Conservation (phyloP, 1,140 invertebrate genomes). For the Dendroctonus ponderosae region DNA sequence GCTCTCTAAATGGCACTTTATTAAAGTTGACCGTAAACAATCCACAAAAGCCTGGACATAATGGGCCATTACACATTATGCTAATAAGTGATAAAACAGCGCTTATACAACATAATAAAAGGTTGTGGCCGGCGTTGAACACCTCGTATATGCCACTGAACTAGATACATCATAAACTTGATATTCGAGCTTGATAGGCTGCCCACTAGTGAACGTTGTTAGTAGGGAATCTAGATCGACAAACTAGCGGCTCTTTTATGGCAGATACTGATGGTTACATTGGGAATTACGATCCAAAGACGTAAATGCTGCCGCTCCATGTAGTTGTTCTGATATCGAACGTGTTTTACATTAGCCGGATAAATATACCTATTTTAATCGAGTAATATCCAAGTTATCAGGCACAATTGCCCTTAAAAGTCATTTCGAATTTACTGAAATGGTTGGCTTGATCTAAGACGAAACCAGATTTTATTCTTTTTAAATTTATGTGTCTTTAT, state of each 20-base stretch:
- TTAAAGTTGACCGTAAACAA: conserved; percentile 16
- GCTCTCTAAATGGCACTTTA: too few relatives aligned
- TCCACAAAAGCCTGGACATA: conserved; percentile 15
- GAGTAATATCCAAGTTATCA: too few relatives aligned
- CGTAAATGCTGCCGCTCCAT: conserved; percentile 6
- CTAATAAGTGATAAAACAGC: conserved; percentile 24
- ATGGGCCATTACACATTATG: conserved; percentile 20
- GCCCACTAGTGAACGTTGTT: conserved; percentile 24
- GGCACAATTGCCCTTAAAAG: too few relatives aligned
- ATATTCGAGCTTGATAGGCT: conserved; percentile 24
- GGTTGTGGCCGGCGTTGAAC: conserved; percentile 21
- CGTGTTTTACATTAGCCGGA: neutral
- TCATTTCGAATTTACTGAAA: too few relatives aligned
- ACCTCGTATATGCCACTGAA: conserved; percentile 29
- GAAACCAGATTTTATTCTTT: too few relatives aligned
- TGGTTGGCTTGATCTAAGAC: too few relatives aligned
- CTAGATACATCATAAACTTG: conserved; percentile 28
- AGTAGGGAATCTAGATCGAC: conserved; percentile 30
- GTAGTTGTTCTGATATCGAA: conserved; percentile 9
- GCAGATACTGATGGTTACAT: conserved; percentile 21
- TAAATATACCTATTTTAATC: too few relatives aligned
- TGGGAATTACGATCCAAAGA: conserved; percentile 22
- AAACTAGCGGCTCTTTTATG: conserved; percentile 31
- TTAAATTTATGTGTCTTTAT: too few relatives aligned
- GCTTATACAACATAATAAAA: conserved; percentile 27